Evolutionary conservation across 2,113 vertebrate species (phyloP).

Genomic region (Otolemur garnettii): DNA sequence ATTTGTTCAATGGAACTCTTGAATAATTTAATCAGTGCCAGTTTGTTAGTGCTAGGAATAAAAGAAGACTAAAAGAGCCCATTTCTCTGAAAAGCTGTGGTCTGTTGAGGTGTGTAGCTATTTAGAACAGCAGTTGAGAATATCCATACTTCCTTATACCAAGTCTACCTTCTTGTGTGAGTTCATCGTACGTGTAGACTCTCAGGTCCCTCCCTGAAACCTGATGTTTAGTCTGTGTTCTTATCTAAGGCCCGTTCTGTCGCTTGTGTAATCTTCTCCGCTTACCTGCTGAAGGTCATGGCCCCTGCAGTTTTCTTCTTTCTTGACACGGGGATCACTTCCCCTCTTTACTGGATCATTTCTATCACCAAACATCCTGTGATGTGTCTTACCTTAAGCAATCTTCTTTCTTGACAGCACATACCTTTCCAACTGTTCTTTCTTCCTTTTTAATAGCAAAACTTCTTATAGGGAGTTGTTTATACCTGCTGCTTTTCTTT

Average conservation of each 20-base stretch:
- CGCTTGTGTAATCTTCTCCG: background rate
- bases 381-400: background rate
- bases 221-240: background rate
- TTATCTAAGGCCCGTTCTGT: background rate
- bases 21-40: constrained; percentile 58
- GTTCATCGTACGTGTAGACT: background rate
- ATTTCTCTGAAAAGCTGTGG: constrained; percentile 19
- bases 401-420: background rate
- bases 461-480: background rate
- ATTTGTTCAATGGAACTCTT: background rate
- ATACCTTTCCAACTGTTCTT: background rate
- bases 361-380: background rate
- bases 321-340: background rate
- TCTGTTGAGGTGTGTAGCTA: background rate
- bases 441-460: background rate
- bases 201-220: background rate
- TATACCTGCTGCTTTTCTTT: background rate
- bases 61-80: background rate
- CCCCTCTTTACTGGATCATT: background rate
- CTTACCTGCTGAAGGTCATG: background rate
- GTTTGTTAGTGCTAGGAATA: background rate
- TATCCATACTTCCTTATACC: background rate
- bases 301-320: background rate
- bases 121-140: background rate
- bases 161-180: background rate